Percentiles rank a stretch among this genome's conserved stretches.
phyloP scores from a whole-genome alignment of 1,140 invertebrate species.

The Bursaphelenchus mucronatus region DNA sequence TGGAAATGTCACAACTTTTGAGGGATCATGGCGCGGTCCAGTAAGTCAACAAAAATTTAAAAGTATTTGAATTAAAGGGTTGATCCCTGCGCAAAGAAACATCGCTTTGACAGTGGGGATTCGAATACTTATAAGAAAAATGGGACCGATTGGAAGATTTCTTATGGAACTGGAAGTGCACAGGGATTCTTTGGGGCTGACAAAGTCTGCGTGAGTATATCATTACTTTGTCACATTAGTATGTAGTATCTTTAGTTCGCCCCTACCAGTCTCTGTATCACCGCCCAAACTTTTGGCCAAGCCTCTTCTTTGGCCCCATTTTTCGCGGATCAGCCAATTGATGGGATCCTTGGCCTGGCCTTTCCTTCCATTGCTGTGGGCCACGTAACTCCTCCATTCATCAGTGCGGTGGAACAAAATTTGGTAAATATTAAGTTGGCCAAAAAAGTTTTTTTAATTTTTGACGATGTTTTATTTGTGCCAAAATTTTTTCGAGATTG shows the following conservation, averaged over 20 bases:
- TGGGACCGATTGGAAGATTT: conserved; percentile 23
- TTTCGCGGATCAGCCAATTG: conserved; percentile 19
- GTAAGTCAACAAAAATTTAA: background rate
- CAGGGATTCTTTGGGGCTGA: conserved; percentile 27
- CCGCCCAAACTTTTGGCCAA: conserved; percentile 15
- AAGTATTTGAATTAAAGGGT: background rate
- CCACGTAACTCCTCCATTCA: conserved; percentile 21
- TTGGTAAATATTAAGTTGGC: conserved; percentile 6
- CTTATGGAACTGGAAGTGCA: conserved; percentile 32
- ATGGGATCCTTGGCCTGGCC: conserved; percentile 21
- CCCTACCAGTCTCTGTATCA: conserved; percentile 6
- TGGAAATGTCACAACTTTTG: background rate
- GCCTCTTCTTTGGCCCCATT: conserved; percentile 18
- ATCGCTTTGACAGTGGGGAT: conserved; percentile 27
- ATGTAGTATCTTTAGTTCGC: conserved; percentile 3
- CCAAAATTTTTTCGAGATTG: no score
- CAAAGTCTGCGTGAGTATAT: conserved; percentile 30
- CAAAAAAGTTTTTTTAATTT: no score
- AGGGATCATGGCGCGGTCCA: background rate
- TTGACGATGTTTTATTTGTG: no score
- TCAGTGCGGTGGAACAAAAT: conserved; percentile 21
- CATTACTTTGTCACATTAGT: background rate
- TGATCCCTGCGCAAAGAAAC: conserved; percentile 24
- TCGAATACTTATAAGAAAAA: conserved; percentile 25
- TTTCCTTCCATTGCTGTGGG: conserved; percentile 12